These are phyloP conservation scores for Heliconius cydno DNA, from an alignment of 2,888 invertebrate species.

Conservation along the genomic window DNA sequence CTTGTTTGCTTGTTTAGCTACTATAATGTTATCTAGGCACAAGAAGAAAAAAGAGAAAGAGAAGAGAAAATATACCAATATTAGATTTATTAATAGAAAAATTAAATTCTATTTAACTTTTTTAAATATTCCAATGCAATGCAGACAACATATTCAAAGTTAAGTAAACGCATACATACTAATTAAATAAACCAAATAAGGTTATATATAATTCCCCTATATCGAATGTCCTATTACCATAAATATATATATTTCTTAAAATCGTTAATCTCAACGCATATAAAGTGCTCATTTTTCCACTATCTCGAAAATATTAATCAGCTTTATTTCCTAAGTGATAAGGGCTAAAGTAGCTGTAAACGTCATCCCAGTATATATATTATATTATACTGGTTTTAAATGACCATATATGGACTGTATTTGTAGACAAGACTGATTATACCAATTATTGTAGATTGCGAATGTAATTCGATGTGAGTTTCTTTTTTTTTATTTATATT, in stretches of 20 bases:
- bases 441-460: conserved; percentile 45
- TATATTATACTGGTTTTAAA: conserved; percentile 44
- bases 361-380: conserved; percentile 14
- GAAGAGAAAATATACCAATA: too few species aligned
- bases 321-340: conserved; percentile 29
- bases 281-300: conserved; percentile 39
- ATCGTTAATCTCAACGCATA: conserved; percentile 48
- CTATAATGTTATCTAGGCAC: too few species aligned
- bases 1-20: too few species aligned
- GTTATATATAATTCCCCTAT: conserved; percentile 41
- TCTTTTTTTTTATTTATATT: conserved; percentile 28
- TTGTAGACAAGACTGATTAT: conserved; percentile 49
- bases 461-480: conserved; percentile 40
- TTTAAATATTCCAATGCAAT: not conserved
- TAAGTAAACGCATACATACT: conserved; percentile 20
- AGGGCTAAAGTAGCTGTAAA: conserved; percentile 24
- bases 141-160: conserved; percentile 30
- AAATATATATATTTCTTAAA: conserved; percentile 50
- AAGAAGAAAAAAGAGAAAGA: too few species aligned
- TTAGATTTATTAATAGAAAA: too few species aligned
- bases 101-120: too few species aligned
- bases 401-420: conserved; percentile 47
- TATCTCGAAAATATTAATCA: conserved; percentile 22
- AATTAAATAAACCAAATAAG: conserved; percentile 45
- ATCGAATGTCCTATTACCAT: conserved; percentile 47